Base-by-base conservation (phyloP, 2,113 vertebrate species). In the Psilopsiagon aurifrons region DNA sequence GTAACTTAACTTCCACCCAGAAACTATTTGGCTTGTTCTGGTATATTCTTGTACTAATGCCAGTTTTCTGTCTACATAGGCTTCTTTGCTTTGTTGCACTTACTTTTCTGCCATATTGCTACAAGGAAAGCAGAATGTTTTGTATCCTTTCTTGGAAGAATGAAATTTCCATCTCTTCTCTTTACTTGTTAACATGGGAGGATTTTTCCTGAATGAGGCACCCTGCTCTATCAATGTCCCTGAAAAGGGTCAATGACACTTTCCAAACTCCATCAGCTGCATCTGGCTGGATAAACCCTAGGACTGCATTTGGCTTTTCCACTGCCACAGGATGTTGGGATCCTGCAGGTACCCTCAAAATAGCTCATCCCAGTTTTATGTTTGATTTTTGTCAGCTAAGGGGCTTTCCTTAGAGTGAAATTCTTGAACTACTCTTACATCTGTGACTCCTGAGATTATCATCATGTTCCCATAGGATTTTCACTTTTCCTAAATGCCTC, bases 11-110 rank as follows among this genome's bases (percentile, higher is more conserved):
- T 92, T 91, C 69, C 22, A 57, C 68, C 84, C 90, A 62, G 69
- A 75, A 84, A 86, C 77, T 86, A 16, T 81, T 89, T 91, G 89
- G 81, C 83, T 71, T 35, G 13, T 82, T 81, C n/a, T 87, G 46
- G 22, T 87, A 4, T 43, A 63, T 73, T 46, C 64, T 54, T 87
- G 62, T 51, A 33, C 66, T 71, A 78, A 29, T 79, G 87, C 74
- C 88, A 93, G 25, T 35, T 97, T 88, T 91, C 74, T 87, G 74
- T 60, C 55, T 71, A 19, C 82, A 23, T 10, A 68, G 63, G 11
- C 15, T 64, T 52, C 66, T 75, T 75, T 67, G 77, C 43, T 91
- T 85, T 79, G 74, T 71, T 93, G 35, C 79, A 35, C 60, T 87
- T 51, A 10, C 60, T 87, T 79, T 29, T 18, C 52, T 83, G 82